phyloP scores from a whole-genome alignment of 1,140 invertebrate genomes.

The Eriocheir sinensis region DNA sequence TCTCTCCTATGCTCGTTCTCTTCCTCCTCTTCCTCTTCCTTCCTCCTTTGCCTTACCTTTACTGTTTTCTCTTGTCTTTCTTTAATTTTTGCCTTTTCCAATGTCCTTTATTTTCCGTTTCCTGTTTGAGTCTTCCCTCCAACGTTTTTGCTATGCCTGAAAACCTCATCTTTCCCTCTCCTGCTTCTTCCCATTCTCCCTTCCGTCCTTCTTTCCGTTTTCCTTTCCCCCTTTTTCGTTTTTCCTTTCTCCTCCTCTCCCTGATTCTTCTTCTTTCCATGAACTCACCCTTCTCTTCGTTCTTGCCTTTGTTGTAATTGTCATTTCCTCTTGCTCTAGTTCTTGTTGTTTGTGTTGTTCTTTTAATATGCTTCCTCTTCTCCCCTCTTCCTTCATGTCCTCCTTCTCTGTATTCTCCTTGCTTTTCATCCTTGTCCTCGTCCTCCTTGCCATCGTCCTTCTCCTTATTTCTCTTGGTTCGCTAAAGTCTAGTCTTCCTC shows the following conservation, averaged over 20 bases:
- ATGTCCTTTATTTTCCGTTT: not conserved
- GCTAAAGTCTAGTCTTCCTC: too few relatives aligned
- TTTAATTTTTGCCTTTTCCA: too few relatives aligned
- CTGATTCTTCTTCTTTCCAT: not conserved
- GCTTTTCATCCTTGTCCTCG: not conserved
- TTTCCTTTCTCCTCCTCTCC: not conserved
- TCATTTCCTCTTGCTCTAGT: not conserved
- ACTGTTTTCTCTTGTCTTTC: too few relatives aligned
- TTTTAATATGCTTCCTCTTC: too few relatives aligned
- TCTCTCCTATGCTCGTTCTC: not conserved
- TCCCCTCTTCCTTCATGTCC: not conserved
- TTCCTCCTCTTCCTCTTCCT: not conserved
- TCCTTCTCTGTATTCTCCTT: too few relatives aligned
- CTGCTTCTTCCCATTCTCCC: not conserved
- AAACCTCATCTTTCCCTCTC: not conserved
- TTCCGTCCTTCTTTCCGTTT: not conserved
- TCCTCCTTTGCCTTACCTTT: not conserved
- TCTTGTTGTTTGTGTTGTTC: not conserved
- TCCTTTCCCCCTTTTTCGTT: not conserved
- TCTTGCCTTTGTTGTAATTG: not conserved
- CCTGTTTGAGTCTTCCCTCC: not conserved
- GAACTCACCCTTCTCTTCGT: not conserved
- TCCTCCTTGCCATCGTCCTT: conserved; percentile 1
- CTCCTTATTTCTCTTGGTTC: not conserved
- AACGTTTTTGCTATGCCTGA: not conserved